A percentile compares a stretch with the other conserved stretches of the same genome.
Evolutionary conservation across 2,797 vertebrate species (phyloP).

Genomic region (Rhynchotus rufescens): DNA sequence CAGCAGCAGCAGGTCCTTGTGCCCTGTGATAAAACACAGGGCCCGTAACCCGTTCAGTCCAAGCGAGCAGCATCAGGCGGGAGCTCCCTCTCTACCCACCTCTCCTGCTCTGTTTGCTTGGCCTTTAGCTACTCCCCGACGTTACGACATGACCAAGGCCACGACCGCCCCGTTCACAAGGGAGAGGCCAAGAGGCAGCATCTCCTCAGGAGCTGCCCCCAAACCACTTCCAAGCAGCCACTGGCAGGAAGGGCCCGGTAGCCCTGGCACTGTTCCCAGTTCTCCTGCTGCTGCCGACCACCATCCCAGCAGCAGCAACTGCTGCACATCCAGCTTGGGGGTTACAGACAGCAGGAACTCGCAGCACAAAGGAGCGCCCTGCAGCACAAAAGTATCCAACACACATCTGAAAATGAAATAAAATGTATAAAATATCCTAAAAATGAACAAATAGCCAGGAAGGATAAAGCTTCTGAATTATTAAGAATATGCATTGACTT

Average conservation of each 20-base stretch:
- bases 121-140: background rate
- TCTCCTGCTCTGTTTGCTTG: background rate
- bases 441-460: background rate
- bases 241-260: background rate
- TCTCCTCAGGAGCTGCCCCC: background rate
- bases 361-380: background rate
- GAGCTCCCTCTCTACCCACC: background rate
- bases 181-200: background rate
- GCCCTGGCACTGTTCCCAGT: background rate
- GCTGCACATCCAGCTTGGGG: background rate
- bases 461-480: background rate
- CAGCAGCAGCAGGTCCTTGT: background rate
- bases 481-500: background rate
- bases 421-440: background rate
- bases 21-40: background rate
- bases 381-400: background rate
- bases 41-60: background rate
- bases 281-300: no score
- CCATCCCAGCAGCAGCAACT: background rate
- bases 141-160: background rate
- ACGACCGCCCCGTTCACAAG: background rate
- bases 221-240: background rate
- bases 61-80: fast-evolving
- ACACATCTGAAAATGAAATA: background rate
- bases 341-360: background rate